Evolutionary conservation across 2,797 vertebrate species (phyloP), one percentile per base, ranked within the genome.

Genomic region (Tadarida brasiliensis): DNA sequence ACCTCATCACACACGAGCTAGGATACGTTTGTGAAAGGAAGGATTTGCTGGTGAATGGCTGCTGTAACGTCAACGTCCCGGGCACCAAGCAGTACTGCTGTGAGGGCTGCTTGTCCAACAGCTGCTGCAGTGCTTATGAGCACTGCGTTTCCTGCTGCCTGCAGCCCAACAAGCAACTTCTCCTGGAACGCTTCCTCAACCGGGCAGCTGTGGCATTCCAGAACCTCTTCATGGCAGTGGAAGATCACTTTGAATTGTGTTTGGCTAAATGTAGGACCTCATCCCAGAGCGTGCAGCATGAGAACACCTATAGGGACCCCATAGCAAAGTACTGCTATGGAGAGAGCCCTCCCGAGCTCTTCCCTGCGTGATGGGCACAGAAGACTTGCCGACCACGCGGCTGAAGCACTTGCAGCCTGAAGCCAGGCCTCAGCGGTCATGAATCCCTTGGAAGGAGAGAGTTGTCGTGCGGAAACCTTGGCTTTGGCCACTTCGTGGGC

Each of bases 181-280:
- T 99, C 30, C 98, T 99, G 74, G 99, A 99, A 97, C 99, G 98
- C 93, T 99, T 99, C 98, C 98, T 99, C 97, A 99, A 99, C 97
- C 98, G 99, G 92, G 99, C 99, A 24, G 99, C 99, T 0, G 98
- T 99, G 63, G 99, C 99, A 26, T 99, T 99, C 97, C 99, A 99
- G 98, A 99, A 99, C 97, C 99, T 99, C 90, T 99, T 99, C 98
- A 99, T 99, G 65, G 99, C 99, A 0, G 99, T 99, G 4, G 99
- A 99, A 98, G 99, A 99, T 98, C 99, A 99, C 97, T 99, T 99
- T 89, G 99, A 99, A 97, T 96, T 99, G 80, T 99, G 99, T 96
- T 98, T 99, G 98, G 99, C 99, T 7, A 99, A 99, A 96, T 99
- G 99, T 92, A 98, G 99, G 88, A 99, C 99, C n/a, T 99, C 99